phyloP scores from a whole-genome alignment of 2,888 invertebrate genomes.

The Augochlorella aurata region DNA sequence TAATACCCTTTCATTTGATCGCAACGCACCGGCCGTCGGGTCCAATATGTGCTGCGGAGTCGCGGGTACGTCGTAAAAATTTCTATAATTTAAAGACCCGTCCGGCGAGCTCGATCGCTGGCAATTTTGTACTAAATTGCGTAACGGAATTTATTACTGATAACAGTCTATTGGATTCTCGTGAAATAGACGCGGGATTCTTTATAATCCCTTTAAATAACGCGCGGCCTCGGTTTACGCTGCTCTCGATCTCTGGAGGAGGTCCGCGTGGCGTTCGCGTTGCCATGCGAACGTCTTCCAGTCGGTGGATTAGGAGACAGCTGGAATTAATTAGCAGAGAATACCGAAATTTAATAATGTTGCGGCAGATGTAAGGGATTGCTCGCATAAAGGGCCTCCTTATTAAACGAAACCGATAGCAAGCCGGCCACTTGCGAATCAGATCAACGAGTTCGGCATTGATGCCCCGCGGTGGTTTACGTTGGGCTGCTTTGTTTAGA shows the following conservation, averaged over 20 bases:
- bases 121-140: conserved; percentile 33
- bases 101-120: not conserved
- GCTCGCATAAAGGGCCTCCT: not conserved
- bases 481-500: not conserved
- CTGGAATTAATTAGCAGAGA: too few relatives aligned
- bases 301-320: too few relatives aligned
- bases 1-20: conserved; percentile 24
- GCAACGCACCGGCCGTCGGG: not conserved
- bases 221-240: conserved; percentile 10
- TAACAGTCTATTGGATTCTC: conserved; percentile 2
- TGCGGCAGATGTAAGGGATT: not conserved
- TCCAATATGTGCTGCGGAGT: not conserved
- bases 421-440: not conserved
- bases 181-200: conserved; percentile 22
- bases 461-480: not conserved
- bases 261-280: conserved; percentile 27
- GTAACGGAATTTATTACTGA: conserved; percentile 28
- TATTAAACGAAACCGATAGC: not conserved
- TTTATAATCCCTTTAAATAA: conserved; percentile 38
- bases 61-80: conserved; percentile 7
- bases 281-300: not conserved
- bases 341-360: too few relatives aligned
- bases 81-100: conserved; percentile 3
- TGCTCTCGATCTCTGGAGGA: not conserved
- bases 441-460: not conserved